A percentile compares a stretch with the other conserved stretches of the same genome.
phyloP scores from a whole-genome alignment of 2,113 vertebrate species.

The Nothocercus nigrocapillus region DNA sequence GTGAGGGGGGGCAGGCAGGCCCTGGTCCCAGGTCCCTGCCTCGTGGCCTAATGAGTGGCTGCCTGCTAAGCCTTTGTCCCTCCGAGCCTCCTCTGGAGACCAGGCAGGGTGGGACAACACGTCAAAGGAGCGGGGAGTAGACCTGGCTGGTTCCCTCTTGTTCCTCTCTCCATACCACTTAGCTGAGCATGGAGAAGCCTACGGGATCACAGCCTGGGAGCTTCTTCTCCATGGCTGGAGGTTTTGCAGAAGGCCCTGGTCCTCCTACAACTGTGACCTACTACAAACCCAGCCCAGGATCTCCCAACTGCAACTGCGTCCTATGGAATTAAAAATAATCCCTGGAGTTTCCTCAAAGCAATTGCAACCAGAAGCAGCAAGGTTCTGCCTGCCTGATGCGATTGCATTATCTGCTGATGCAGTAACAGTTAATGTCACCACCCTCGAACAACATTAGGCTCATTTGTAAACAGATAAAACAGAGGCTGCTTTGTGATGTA shows the following conservation, averaged over 20 bases:
- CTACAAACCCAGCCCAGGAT: not conserved
- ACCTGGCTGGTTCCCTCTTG: accelerated
- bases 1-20: not conserved
- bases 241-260: not conserved
- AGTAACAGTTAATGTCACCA: slow-evolving; percentile 60
- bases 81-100: accelerated
- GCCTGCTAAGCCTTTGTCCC: not conserved
- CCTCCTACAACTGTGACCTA: not conserved
- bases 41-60: accelerated
- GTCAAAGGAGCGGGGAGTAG: not conserved
- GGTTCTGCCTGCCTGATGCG: not conserved
- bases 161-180: not conserved
- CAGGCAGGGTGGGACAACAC: accelerated
- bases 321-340: not conserved
- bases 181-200: not conserved
- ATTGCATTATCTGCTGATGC: slow-evolving; percentile 18
- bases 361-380: not conserved
- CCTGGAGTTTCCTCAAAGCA: not conserved
- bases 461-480: slow-evolving; percentile 56
- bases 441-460: slow-evolving; percentile 17
- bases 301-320: not conserved
- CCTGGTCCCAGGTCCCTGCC: not conserved
- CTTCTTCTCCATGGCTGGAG: not conserved
- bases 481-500: slow-evolving; percentile 50
- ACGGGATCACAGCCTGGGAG: not conserved